Conservation (phyloP, 2,113 vertebrate genomes). For the Austrofundulus limnaeus region DNA sequence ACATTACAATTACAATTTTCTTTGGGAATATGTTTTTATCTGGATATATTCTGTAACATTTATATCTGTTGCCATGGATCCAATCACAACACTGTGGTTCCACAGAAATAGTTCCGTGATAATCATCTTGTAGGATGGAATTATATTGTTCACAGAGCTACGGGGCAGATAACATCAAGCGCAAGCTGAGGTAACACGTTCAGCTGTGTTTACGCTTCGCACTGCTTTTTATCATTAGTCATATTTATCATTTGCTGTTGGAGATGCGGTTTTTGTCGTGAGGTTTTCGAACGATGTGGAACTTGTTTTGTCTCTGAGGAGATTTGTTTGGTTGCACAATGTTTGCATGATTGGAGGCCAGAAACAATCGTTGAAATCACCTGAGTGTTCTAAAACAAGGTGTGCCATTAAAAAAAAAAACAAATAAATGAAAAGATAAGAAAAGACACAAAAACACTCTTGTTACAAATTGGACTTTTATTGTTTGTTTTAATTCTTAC, state of each 20-base stretch:
- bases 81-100: slow-evolving; percentile 38
- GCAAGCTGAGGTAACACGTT: slow-evolving; percentile 18
- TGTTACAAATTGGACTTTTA: slow-evolving; percentile 4
- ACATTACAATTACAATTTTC: neutral
- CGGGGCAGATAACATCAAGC: slow-evolving; percentile 14
- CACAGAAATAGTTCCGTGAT: slow-evolving; percentile 7
- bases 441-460: slow-evolving; percentile 16
- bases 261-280: slow-evolving; percentile 22
- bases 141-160: slow-evolving; percentile 35
- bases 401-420: no score
- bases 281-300: slow-evolving; percentile 5
- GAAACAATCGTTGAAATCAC: slow-evolving; percentile 32
- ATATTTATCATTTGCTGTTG: slow-evolving; percentile 16
- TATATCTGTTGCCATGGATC: slow-evolving; percentile 32
- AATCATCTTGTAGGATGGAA: slow-evolving; percentile 26
- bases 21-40: slow-evolving; percentile 3
- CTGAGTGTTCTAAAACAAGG: slow-evolving; percentile 15
- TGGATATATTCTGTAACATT: neutral
- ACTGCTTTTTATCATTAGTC: slow-evolving; percentile 21
- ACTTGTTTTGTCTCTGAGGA: slow-evolving; percentile 18
- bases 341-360: slow-evolving; percentile 38
- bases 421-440: no score
- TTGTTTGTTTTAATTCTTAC: slow-evolving; percentile 36
- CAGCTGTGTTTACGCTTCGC: slow-evolving; percentile 53
- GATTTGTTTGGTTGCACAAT: slow-evolving; percentile 35